Conservation (phyloP, 2,113 vertebrate species). For the Psophia crepitans region DNA sequence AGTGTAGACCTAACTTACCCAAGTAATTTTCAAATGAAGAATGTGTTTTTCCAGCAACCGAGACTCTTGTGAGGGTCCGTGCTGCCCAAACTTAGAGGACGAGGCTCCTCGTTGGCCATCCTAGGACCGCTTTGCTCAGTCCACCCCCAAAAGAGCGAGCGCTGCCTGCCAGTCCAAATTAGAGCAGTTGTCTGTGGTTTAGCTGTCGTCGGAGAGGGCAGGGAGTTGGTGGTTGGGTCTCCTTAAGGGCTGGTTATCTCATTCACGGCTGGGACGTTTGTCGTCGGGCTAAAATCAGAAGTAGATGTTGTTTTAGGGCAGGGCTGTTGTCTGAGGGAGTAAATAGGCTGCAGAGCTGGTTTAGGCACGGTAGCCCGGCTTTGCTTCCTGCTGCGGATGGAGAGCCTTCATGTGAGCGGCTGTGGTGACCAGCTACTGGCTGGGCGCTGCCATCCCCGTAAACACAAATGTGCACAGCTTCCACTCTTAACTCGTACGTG, state of each 20-base stretch:
- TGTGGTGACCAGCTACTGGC: neutral
- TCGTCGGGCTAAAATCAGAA: neutral
- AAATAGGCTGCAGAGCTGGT: neutral
- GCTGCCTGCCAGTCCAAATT: neutral
- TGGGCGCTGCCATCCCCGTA: neutral
- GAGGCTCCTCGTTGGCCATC: neutral
- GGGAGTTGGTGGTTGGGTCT: neutral
- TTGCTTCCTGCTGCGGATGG: neutral
- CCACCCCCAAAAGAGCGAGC: neutral
- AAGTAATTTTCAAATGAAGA: neutral
- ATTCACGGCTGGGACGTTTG: neutral
- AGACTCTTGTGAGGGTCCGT: neutral
- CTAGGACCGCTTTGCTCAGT: neutral
- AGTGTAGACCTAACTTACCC: neutral
- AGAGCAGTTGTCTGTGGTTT: neutral
- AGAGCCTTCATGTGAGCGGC: fast-evolving
- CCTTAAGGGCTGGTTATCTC: neutral
- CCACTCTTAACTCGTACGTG: neutral
- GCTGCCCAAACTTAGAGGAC: neutral
- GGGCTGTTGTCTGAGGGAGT: neutral
- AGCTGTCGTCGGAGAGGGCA: neutral
- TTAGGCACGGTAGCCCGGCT: neutral
- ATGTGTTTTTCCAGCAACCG: neutral
- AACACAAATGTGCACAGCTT: neutral
- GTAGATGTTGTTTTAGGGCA: neutral